Conservation (phyloP, 2,888 invertebrate genomes). For the Pheosia gnoma region DNA sequence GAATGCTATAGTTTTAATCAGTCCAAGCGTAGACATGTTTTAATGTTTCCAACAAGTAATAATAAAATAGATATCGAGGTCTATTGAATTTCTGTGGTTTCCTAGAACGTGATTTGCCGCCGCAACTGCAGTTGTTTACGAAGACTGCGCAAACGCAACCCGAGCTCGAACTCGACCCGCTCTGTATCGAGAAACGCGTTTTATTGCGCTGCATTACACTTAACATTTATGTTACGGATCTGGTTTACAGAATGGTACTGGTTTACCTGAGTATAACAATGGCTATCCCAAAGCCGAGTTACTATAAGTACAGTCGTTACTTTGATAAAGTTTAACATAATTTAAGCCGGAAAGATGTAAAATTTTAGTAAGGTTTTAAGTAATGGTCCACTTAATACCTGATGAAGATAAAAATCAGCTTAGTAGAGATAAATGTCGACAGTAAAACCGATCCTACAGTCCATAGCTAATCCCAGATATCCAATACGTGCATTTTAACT, state of each 20-base stretch:
- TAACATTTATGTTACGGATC: conserved; percentile 3
- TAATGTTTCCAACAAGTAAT: neutral
- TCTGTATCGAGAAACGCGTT: conserved; percentile 8
- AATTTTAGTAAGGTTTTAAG: conserved; percentile 6
- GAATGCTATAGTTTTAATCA: no score
- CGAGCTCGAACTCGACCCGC: conserved; percentile 8
- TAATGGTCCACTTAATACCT: neutral
- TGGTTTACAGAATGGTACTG: neutral
- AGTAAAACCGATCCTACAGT: neutral
- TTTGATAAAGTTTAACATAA: neutral
- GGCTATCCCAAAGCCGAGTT: neutral
- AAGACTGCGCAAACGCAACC: conserved; percentile 16
- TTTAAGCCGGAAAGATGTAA: conserved; percentile 1
- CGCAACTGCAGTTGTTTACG: conserved; percentile 6
- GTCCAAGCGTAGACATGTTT: no score
- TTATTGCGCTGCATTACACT: conserved; percentile 2
- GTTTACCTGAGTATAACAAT: neutral
- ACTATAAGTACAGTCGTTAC: neutral
- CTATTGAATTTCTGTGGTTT: conserved; percentile 9
- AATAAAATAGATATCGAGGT: conserved; percentile 7
- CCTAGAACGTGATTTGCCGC: conserved; percentile 11
- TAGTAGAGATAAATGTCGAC: neutral
- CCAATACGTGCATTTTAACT: no score
- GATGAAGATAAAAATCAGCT: neutral
- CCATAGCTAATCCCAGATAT: neutral